phyloP scores from a whole-genome alignment of 2,888 invertebrate genomes.

The Balanococcus diminutus region DNA sequence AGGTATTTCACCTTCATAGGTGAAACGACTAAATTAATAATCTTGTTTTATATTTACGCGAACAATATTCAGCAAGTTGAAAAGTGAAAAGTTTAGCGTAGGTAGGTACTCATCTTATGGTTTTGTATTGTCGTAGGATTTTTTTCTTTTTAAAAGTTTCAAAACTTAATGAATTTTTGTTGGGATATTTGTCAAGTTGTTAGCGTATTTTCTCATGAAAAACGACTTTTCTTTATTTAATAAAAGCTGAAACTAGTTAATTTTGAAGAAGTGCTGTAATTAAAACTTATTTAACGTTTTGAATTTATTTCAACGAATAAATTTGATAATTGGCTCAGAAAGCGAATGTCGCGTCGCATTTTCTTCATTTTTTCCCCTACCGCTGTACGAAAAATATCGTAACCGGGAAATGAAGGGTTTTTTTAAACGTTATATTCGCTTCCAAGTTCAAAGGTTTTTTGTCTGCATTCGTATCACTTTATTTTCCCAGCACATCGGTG shows the following conservation, averaged over 20 bases:
- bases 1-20: not conserved
- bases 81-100: not conserved
- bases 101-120: not conserved
- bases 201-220: slow-evolving; percentile 30
- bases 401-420: not conserved
- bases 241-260: slow-evolving; percentile 14
- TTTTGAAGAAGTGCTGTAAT: slow-evolving; percentile 18
- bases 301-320: slow-evolving; percentile 9
- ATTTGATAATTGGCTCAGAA: not conserved
- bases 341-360: too few relatives aligned
- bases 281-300: slow-evolving; percentile 23
- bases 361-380: not conserved
- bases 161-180: slow-evolving; percentile 39
- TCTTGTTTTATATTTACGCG: not conserved
- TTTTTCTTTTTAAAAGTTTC: slow-evolving; percentile 16
- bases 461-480: not conserved
- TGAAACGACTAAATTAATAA: not conserved
- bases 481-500: not conserved
- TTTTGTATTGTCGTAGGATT: not conserved
- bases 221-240: slow-evolving; percentile 36
- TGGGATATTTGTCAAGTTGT: slow-evolving; percentile 9
- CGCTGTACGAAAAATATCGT: not conserved
- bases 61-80: not conserved
- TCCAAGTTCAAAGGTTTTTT: not conserved
- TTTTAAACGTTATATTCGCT: not conserved